Evolutionary conservation across 2,113 vertebrate species (phyloP).

Genomic region (Erythrolamprus reginae): DNA sequence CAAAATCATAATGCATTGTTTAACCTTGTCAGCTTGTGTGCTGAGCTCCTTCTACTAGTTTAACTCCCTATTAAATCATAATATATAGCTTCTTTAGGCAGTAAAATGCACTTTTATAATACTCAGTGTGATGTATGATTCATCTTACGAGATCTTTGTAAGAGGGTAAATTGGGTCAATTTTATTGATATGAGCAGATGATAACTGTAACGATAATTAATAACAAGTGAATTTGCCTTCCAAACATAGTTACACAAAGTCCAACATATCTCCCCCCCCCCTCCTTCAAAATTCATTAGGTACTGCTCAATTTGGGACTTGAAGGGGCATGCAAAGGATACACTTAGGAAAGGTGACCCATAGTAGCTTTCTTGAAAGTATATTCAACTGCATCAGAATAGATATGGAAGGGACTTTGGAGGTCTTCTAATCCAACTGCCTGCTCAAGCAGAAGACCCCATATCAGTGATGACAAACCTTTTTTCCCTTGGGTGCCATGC

Average conservation of each 20-base stretch:
- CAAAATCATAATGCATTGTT: constrained; percentile 14
- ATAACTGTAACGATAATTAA: neutral
- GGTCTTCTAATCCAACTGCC: neutral
- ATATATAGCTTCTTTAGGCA: constrained; percentile 24
- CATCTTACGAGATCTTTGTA: constrained; percentile 5
- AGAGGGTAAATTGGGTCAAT: constrained; percentile 8
- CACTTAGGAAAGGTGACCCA: neutral
- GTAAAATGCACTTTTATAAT: constrained; percentile 13
- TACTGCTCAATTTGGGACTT: neutral
- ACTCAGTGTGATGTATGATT: constrained; percentile 11
- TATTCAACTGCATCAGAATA: neutral
- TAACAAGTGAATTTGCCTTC: neutral
- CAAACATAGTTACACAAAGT: constrained; percentile 10
- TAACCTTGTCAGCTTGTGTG: constrained; percentile 7
- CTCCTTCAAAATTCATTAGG: neutral
- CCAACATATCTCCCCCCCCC: neutral
- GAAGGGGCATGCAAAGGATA: neutral
- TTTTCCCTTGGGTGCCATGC: no score
- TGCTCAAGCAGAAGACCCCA: neutral
- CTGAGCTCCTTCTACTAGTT: constrained; percentile 13
- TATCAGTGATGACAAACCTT: no score
- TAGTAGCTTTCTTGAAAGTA: neutral
- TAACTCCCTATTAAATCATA: constrained; percentile 27
- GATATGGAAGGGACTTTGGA: neutral
- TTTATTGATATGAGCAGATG: constrained; percentile 13